Conservation (phyloP, 2,888 invertebrate species). For the Sinodicranocentrus sp. region DNA sequence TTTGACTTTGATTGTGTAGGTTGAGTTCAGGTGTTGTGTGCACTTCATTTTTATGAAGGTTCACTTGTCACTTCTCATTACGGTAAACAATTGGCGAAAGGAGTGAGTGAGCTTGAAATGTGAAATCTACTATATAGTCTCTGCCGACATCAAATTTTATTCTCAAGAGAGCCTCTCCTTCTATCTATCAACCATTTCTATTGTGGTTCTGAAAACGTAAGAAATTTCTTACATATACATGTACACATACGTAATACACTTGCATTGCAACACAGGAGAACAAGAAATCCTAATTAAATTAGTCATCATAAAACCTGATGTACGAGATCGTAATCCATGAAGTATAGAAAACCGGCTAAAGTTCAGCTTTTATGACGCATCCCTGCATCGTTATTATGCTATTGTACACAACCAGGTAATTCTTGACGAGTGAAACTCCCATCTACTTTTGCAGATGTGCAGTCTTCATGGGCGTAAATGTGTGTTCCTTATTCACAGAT, state of each 20-base stretch:
- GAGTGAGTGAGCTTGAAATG: background rate
- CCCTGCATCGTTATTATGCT: background rate
- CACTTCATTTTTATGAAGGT: constrained; percentile 8
- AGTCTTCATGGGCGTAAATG: background rate
- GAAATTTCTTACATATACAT: background rate
- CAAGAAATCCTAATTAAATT: constrained; percentile 53
- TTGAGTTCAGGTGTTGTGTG: constrained; percentile 9
- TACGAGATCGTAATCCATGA: constrained; percentile 49
- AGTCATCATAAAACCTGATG: constrained; percentile 51
- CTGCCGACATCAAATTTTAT: background rate
- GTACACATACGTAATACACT: background rate
- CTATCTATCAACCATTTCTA: background rate
- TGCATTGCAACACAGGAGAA: background rate
- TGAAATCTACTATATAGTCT: background rate
- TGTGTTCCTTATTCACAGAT: background rate
- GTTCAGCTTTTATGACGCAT: constrained; percentile 21
- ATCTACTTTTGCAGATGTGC: background rate
- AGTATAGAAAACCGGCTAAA: constrained; percentile 47
- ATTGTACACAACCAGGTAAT: background rate
- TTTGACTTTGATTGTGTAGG: background rate
- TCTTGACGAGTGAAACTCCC: background rate
- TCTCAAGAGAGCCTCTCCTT: background rate
- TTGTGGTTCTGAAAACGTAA: background rate
- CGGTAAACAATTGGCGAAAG: constrained; percentile 21
- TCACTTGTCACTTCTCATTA: constrained; percentile 3